Evolutionary conservation across 1,140 invertebrate species (phyloP), one percentile per base, ranked within the genome.

Genomic region (Drosophila erecta): DNA sequence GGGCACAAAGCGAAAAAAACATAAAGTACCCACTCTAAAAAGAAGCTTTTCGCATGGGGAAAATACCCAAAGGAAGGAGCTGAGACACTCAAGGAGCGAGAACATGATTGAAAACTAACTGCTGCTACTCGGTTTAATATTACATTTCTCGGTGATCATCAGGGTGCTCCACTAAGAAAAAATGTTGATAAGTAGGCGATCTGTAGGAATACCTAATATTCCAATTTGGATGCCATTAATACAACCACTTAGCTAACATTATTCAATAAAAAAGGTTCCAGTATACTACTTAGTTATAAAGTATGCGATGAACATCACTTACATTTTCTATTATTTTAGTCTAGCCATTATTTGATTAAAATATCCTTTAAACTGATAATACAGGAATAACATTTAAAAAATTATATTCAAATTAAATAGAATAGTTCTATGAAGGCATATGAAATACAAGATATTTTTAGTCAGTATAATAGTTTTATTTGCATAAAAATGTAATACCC

Each of bases 51-150:
- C 41, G 64, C 51, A 70, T 49, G 65, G 20, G 17, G 38, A 74
- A 75, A 49, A 47, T 8, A 43, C 22, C 4, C 5, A 41, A n/a
- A 49, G 49, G 44, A 54, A 49, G 66, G 33, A 46, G 35, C 60
- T 71, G 74, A 17, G 27, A 17, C 38, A 30, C 40, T 30, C 10
- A 46, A 44, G 41, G 17, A 53, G 35, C 49, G 51, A 27, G 46
- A 35, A 70, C 50, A 70, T 70, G 50, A 87, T 83, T 86, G 83
- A 87, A 86, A 86, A 87, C 58, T 87, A 79, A 86, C 81, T 87
- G 79, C 81, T 76, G 83, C 75, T 83, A 83, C 72, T 79, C 81
- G 62, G 66, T 76, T 79, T 87, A 72, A 75, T 87, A 79, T 56
- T 81, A 79, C 46, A 76, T 76, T 86, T 76, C 79, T 62, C 67